Conservation (phyloP, 2,113 vertebrate species). For the Cheirogaleus medius region DNA sequence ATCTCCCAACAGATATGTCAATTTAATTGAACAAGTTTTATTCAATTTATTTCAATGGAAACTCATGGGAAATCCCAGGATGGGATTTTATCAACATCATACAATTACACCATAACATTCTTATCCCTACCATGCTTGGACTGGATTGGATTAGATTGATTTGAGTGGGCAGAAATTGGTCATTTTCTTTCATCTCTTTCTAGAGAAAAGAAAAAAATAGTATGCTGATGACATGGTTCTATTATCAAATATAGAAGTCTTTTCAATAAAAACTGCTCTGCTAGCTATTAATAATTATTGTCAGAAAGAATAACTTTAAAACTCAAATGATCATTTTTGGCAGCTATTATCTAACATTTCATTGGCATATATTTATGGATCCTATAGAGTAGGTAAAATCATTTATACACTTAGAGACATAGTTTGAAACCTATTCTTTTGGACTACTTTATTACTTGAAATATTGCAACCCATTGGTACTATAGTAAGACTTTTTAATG, state of each 20-base stretch:
- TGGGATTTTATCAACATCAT: neutral
- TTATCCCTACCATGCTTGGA: neutral
- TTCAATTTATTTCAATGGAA: neutral
- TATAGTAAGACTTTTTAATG: neutral
- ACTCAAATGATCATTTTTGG: neutral
- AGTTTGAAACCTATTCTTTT: neutral
- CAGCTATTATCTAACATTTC: neutral
- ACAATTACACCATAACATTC: neutral
- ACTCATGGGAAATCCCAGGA: neutral
- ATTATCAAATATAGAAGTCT: neutral
- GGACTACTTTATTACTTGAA: neutral
- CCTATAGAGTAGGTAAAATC: neutral
- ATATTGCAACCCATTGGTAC: neutral
- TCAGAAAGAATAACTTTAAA: conserved; percentile 42
- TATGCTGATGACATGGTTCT: neutral
- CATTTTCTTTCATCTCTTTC: neutral
- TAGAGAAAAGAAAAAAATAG: neutral
- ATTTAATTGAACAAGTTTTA: neutral
- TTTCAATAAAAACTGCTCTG: neutral
- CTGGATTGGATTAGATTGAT: neutral
- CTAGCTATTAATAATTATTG: neutral
- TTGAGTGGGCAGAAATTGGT: neutral
- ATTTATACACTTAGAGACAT: neutral
- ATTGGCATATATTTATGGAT: neutral
- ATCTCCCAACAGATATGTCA: neutral